phyloP scores from a whole-genome alignment of 2,888 invertebrate genomes.

The Julus scandinavius region DNA sequence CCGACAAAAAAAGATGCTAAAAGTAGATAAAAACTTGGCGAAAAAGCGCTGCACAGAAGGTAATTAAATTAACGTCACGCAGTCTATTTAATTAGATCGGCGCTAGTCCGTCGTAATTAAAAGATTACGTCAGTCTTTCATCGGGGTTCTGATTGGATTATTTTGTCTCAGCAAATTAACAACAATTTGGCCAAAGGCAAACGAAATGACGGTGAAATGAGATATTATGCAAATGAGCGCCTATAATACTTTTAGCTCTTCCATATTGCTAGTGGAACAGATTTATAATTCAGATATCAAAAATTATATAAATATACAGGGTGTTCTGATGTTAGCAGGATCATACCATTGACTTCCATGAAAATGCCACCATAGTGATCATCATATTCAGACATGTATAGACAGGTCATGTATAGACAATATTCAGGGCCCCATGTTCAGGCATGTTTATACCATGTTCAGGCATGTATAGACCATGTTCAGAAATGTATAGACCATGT shows the following conservation, averaged over 20 bases:
- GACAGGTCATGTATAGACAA: too few species aligned
- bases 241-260: not conserved
- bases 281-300: constrained; percentile 12
- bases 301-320: not conserved
- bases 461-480: too few species aligned
- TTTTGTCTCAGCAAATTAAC: not conserved
- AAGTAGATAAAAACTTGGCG: constrained; percentile 1
- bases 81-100: not conserved
- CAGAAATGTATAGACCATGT: too few species aligned
- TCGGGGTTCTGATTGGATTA: constrained; percentile 9
- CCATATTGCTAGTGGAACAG: not conserved
- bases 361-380: too few species aligned
- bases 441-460: too few species aligned
- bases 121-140: constrained; percentile 39
- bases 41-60: not conserved
- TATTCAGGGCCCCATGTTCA: too few species aligned
- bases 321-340: not conserved
- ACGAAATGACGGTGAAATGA: not conserved
- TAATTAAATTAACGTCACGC: constrained; percentile 35
- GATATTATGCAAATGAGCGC: not conserved
- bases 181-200: constrained; percentile 16
- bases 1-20: not conserved
- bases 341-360: too few species aligned
- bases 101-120: not conserved
- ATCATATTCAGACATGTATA: too few species aligned